Conservation (phyloP, 2,888 invertebrate species). For the Epinotia nisella region DNA sequence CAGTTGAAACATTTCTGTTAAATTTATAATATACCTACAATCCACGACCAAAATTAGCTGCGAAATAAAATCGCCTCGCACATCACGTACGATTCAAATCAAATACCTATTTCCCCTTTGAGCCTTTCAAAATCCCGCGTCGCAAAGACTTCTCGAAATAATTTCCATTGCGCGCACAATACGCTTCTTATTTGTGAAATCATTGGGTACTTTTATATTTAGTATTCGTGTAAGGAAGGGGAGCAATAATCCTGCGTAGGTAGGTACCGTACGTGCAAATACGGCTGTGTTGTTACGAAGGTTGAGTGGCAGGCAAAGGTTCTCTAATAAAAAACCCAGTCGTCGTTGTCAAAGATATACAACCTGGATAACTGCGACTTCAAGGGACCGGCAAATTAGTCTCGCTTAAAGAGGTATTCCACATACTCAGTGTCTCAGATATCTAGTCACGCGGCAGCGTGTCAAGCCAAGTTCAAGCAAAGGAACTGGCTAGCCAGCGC, state of each 20-base stretch:
- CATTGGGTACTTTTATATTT: conserved; percentile 50
- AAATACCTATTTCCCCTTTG: conserved; percentile 46
- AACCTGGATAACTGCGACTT: too few relatives aligned
- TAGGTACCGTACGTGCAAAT: conserved; percentile 5
- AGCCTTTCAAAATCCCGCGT: conserved; percentile 48
- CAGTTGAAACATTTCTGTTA: background rate
- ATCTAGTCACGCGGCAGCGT: too few relatives aligned
- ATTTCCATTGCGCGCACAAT: conserved; percentile 53
- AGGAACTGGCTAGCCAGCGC: too few relatives aligned
- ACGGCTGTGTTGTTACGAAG: conserved; percentile 6
- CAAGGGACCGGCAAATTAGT: too few relatives aligned
- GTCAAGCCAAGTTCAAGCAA: too few relatives aligned
- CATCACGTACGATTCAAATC: conserved; percentile 41
- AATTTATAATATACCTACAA: background rate
- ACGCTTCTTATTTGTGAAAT: conserved; percentile 55
- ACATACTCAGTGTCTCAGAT: too few relatives aligned
- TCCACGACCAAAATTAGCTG: conserved; percentile 11
- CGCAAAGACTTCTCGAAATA: conserved; percentile 53
- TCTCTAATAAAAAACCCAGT: background rate
- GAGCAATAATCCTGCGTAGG: conserved; percentile 36
- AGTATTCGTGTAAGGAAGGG: conserved; percentile 8
- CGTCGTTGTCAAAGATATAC: too few relatives aligned
- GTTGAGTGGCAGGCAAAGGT: background rate
- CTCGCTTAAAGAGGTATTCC: too few relatives aligned
- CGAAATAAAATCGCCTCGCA: conserved; percentile 22